Evolutionary conservation across 1,140 invertebrate genomes (phyloP).

Genomic region (Cecropterus lyciades): DNA sequence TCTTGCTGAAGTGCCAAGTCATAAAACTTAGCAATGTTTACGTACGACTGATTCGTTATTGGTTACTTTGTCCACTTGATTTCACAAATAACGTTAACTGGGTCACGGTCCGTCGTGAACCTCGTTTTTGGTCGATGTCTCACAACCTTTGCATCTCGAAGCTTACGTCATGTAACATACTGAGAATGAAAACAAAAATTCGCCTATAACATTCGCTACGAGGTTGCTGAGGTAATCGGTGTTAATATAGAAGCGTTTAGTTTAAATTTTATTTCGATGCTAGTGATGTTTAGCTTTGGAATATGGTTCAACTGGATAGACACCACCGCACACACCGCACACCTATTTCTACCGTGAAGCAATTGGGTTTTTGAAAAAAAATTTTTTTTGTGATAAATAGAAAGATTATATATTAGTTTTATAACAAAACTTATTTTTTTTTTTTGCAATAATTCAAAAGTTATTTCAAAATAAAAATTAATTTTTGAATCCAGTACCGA

Average conservation of each 20-base stretch:
- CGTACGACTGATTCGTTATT: conserved; percentile 10
- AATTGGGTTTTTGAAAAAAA: too few species aligned
- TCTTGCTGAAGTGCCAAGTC: conserved; percentile 14
- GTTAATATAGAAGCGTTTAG: background rate
- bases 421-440: too few species aligned
- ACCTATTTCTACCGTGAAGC: too few species aligned
- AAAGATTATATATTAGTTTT: too few species aligned
- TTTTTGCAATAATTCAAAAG: too few species aligned
- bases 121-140: conserved; percentile 55
- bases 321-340: too few species aligned
- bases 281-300: too few species aligned
- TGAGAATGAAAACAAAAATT: conserved; percentile 17
- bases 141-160: conserved; percentile 50
- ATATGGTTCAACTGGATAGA: too few species aligned
- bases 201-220: background rate
- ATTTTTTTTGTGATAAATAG: too few species aligned
- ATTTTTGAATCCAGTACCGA: too few species aligned
- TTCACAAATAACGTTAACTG: conserved; percentile 59
- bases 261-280: too few species aligned
- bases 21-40: conserved; percentile 22
- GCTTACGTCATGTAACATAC: conserved; percentile 45
- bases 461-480: too few species aligned
- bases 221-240: background rate
- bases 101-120: conserved; percentile 69
- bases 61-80: conserved; percentile 44